Evolutionary conservation across 2,888 invertebrate species (phyloP), one percentile per base, ranked within the genome.

Genomic region (Cephus nigrinus): DNA sequence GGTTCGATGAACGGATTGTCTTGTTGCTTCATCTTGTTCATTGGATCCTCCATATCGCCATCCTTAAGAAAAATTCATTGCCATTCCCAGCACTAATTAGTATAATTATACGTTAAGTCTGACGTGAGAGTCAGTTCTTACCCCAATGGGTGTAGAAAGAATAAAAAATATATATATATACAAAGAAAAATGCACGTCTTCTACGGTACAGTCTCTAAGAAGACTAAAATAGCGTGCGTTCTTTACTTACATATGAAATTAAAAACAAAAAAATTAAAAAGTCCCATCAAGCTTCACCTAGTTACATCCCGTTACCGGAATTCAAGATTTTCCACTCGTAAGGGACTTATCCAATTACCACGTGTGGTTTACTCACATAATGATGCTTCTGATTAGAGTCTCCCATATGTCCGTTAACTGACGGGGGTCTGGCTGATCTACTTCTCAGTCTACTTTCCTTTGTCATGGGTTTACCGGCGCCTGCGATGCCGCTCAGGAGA

Each of bases 1-100:
- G 95, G 95, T 92, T 97, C 97, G 90, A 97, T 96, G 93, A 97
- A 98, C 88, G 98, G 98, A 94, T 98, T 98, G 93, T 98, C 98
- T 88, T 95, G 93, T 88, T 96, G 95, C 93, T 97, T 97, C 85
- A 95, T 93, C 93, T 97, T 97, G 82, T 95, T 95, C 89, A 95
- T 94, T 91, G 96, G 96, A 91, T 96, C 96, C 91, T 96, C 96
- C 84, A 95, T 94, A 88, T 96, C 96, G 91, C 95, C 95, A 90
- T 97, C 97, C 96, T 97, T 91, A 75, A 92, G 35, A 35, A 91
- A 78, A 40, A 40, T 40, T 15, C 4, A 40, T 15, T 15, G 12
- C 15, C 4, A 40, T 40, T 15, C 12, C 40, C 40, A 15, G 40
- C 4, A 15, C 40, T 15, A 15, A 40, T 40, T 4, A 15, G 4